Base-by-base conservation (phyloP, 92 coral and sea anemone genomes). In the Galaxea fascicularis region DNA sequence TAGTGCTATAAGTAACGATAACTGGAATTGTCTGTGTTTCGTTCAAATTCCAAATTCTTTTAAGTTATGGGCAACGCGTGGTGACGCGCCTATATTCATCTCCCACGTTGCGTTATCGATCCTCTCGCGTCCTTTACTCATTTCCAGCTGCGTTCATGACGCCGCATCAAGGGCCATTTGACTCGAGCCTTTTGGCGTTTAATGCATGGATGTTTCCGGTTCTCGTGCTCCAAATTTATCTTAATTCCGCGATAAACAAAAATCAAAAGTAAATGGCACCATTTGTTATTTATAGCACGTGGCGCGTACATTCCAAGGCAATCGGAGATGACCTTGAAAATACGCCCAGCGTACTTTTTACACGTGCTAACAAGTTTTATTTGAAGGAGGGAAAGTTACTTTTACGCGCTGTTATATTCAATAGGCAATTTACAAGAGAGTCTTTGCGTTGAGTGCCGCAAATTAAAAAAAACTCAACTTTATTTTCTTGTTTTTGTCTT, bases 121-220 rank as follows among this genome's bases (percentile, higher is more conserved):
- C 0, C 2, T 49, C 28, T 41, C 73, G 84, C 65, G 84, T 67
- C 75, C 75, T 51, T 79, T n/a, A 65, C 46, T 30, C 20, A 14
- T 30, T 22, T 30, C 84, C 84, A 79, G 84, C 84, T 79, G 84
- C 9, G 74, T 17, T 13, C 15, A 28, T 8, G 80, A 79, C 76
- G 84, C 84, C 46, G 30, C 46, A 17, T n/a, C 84, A 8, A 20
- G 17, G 24, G 25, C 28, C 13, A 54, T 58, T 24, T 26, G 25
- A 13, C 30, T 7, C 31, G 12, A 20, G 4, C 13, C 22, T n/a
- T 58, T 39, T 20, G 59, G 70, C 31, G 51, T 75, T n/a, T 10
- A 20, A 9, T n/a, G 53, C n/a, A 56, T 26, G 24, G 8, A n/a
- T 35, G 64, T 31, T 76, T 76, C 53, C 75, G 63, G 66, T 44